Evolutionary conservation across 2,888 invertebrate genomes (phyloP), one percentile per base, ranked within the genome.

Genomic region (Phaonia tiefii): DNA sequence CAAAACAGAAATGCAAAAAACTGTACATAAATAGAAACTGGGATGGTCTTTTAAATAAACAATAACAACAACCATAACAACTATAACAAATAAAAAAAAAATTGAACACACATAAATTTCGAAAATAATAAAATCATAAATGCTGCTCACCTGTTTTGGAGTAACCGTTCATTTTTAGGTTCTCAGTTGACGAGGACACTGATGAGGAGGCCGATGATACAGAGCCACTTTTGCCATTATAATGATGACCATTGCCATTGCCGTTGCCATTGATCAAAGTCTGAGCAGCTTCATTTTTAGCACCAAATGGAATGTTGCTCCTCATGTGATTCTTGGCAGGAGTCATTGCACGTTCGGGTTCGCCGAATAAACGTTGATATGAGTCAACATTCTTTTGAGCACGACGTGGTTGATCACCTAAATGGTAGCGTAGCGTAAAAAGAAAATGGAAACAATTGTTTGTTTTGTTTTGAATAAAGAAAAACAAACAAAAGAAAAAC

Each of bases 301-400:
- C 90, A 85, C 91, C 92, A 86, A 92, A 91, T 86, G 92, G 89
- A 87, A 92, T 92, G 90, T 89, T 92, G 91, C 92, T 92, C 87
- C 91, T 92, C 91, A 91, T 91, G 89, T 92, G 91, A 89, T 92
- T 91, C 89, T 92, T 92, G 86, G 91, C 91, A 86, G 92, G 91
- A 86, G 91, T 89, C 80, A 90, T 89, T 87, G 91, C 91, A 89
- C 92, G 91, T 85, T 92, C 91, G 85, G 92, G 91, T 86, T 92
- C 92, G 84, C 93, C 93, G 89, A 92, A 92, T 84, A 92, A 90
- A 85, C 92, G 92, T 86, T 91, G 91, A 89, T 92, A 91, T 83
- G 92, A 92, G 88, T 92, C 92, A 88, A 91, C 86, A 84, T 86
- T 89, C 85, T 90, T 90, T 84, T 89, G 90, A 79, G 85, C 89